A percentile compares a stretch with the other conserved stretches of the same genome.
Conservation (phyloP, 2,797 vertebrate genomes). For the Glossophaga mutica region DNA sequence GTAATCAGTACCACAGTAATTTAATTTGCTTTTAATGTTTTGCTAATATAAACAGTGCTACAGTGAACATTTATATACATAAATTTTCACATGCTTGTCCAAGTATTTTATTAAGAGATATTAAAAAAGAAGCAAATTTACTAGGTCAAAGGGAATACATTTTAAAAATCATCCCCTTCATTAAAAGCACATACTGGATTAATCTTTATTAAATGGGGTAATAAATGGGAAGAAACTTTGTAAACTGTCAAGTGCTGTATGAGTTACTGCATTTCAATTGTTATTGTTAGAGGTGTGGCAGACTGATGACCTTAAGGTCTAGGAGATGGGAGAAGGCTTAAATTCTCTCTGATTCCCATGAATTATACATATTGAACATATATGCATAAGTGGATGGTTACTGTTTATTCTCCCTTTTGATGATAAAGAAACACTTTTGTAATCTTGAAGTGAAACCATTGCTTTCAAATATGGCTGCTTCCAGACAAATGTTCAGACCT, state of each 20-base stretch:
- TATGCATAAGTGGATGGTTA: neutral
- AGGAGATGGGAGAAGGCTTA: neutral
- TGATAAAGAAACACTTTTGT: conserved; percentile 8
- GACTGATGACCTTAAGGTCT: neutral
- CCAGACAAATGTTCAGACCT: neutral
- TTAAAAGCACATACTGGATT: conserved; percentile 18
- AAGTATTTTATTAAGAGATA: conserved; percentile 33
- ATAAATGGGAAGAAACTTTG: neutral
- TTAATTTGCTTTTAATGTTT: conserved; percentile 42
- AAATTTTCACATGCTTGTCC: neutral
- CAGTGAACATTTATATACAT: neutral
- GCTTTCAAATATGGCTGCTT: conserved; percentile 41
- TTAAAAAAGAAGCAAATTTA: conserved; percentile 25
- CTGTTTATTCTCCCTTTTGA: neutral
- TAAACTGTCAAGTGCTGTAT: neutral
- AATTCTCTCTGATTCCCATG: neutral
- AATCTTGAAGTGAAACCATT: conserved; percentile 13
- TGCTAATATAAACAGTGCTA: conserved; percentile 27
- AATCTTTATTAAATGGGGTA: conserved; percentile 39
- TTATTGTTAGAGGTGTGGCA: neutral
- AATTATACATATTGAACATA: neutral
- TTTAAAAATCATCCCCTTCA: neutral
- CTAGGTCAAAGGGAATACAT: conserved; percentile 3
- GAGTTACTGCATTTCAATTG: neutral
- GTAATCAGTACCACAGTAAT: neutral